These are phyloP conservation scores for Sakesphorus luctuosus DNA, from an alignment of 2,113 vertebrate genomes.

Conservation along the genomic window DNA sequence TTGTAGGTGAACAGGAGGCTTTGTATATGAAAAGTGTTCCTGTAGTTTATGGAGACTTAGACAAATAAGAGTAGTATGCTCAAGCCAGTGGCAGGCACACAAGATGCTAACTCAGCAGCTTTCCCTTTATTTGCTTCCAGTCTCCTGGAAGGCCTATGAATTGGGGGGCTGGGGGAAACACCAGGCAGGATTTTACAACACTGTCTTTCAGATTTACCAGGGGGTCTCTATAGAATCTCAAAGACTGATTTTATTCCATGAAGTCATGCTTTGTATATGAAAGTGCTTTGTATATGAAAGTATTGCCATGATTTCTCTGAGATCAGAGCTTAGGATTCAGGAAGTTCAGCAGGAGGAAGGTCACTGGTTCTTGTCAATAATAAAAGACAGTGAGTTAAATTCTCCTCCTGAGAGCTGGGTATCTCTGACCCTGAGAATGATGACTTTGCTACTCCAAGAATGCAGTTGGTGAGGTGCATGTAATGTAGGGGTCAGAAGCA, in stretches of 20 bases:
- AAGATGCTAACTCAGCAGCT: background rate
- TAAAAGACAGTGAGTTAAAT: background rate
- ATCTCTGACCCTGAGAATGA: background rate
- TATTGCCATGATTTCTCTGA: background rate
- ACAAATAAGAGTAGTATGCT: background rate
- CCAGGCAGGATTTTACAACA: background rate
- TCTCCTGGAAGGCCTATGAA: background rate
- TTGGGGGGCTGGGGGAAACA: background rate
- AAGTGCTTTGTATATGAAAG: too few relatives aligned
- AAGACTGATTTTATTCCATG: background rate
- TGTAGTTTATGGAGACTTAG: background rate
- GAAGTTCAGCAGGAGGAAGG: background rate
- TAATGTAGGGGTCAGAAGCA: background rate
- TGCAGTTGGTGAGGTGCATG: background rate
- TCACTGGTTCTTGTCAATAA: background rate
- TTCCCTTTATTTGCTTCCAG: background rate
- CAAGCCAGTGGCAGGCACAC: background rate
- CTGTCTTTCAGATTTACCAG: background rate
- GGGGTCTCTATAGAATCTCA: background rate
- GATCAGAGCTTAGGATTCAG: background rate
- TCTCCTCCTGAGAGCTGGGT: background rate
- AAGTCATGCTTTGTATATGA: background rate
- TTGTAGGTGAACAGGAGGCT: background rate
- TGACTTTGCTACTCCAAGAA: background rate
- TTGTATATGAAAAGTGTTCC: background rate